A percentile compares a stretch with the other conserved stretches of the same genome.
Conservation (phyloP, 2,888 invertebrate genomes). For the Drosophila siamana region DNA sequence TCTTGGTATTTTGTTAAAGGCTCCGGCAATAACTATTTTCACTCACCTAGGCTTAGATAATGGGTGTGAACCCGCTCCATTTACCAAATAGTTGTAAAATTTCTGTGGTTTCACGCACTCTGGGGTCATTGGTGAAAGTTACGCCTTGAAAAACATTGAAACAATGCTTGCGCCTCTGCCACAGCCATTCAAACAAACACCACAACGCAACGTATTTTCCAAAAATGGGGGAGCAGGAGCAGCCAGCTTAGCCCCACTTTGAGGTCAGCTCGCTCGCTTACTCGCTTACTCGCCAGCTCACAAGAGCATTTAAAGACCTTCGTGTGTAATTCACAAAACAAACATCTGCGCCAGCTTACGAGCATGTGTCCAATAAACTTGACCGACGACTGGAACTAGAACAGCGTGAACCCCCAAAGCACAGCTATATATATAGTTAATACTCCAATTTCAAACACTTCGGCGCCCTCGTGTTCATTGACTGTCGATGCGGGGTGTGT, state of each 20-base stretch:
- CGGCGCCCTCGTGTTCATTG: background rate
- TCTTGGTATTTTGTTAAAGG: slow-evolving; percentile 1
- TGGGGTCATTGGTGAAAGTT: slow-evolving; percentile 17
- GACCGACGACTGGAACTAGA: slow-evolving; percentile 1
- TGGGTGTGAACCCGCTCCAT: slow-evolving; percentile 54
- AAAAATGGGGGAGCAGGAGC: background rate
- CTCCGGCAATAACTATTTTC: slow-evolving; percentile 25
- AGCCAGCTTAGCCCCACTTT: slow-evolving; percentile 19
- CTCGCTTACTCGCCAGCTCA: too few relatives aligned
- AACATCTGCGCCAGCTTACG: slow-evolving; percentile 7
- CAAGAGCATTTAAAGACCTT: slow-evolving; percentile 21
- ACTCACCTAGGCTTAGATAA: slow-evolving; percentile 32
- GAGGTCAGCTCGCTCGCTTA: slow-evolving; percentile 30
- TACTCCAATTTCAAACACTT: background rate
- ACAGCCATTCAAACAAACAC: slow-evolving; percentile 8
- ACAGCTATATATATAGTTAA: too few relatives aligned
- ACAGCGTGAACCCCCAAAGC: background rate
- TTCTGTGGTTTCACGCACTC: slow-evolving; percentile 60
- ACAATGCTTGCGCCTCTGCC: slow-evolving; percentile 9
- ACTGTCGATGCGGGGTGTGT: background rate
- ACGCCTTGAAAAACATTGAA: slow-evolving; percentile 27
- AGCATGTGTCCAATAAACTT: slow-evolving; percentile 12
- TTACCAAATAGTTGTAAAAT: slow-evolving; percentile 60
- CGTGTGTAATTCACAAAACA: slow-evolving; percentile 13
- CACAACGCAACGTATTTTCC: slow-evolving; percentile 13